Evolutionary conservation across 2,797 vertebrate genomes (phyloP).

Genomic region (Sebastes iracundus): DNA sequence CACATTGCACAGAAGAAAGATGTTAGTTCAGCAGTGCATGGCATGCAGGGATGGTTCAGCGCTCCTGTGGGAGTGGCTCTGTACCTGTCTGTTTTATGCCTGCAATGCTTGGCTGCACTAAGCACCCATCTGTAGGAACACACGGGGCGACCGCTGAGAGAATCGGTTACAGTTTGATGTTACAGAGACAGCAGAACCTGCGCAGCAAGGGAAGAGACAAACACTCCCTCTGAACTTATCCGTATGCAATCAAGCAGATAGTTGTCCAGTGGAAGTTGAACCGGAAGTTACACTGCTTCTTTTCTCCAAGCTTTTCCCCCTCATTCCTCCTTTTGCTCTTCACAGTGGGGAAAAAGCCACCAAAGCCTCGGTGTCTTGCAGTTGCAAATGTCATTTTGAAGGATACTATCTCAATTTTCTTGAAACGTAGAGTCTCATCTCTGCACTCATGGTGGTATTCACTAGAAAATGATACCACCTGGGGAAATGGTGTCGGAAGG

Average conservation of each 20-base stretch:
- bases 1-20: slow-evolving; percentile 9
- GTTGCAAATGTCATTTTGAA: slow-evolving; percentile 19
- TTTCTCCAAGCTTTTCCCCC: neutral
- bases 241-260: neutral
- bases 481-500: slow-evolving; percentile 1
- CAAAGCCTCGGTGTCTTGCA: neutral
- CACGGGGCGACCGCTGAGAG: slow-evolving; percentile 7
- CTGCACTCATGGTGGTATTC: neutral
- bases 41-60: slow-evolving; percentile 13
- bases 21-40: slow-evolving; percentile 33
- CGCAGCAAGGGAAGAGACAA: neutral
- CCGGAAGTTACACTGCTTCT: neutral
- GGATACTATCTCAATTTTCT: slow-evolving; percentile 11
- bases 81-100: slow-evolving; percentile 52
- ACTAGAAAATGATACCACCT: slow-evolving; percentile 23
- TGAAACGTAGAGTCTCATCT: neutral
- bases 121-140: slow-evolving; percentile 54
- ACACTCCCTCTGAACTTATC: neutral
- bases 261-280: neutral
- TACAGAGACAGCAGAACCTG: neutral
- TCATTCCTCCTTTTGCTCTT: neutral
- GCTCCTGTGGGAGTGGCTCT: slow-evolving; percentile 39
- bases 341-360: neutral
- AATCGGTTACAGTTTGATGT: slow-evolving; percentile 11
- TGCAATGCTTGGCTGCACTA: slow-evolving; percentile 50